Conservation (phyloP, 2,888 invertebrate species). For the Andrena fulva region DNA sequence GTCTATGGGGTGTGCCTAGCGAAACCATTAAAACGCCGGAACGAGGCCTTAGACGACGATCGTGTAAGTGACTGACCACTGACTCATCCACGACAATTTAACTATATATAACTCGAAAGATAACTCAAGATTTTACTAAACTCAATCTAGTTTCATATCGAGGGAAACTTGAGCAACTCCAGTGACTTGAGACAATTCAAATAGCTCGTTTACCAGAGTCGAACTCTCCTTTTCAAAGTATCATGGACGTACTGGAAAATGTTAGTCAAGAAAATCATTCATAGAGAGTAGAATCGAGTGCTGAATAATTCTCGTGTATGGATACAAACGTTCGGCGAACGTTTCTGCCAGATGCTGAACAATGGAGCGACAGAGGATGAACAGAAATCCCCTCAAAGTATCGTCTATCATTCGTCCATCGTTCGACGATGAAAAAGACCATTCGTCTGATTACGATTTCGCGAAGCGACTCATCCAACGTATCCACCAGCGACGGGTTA, state of each 20-base stretch:
- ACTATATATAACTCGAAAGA: too few species aligned
- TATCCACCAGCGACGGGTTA: slow-evolving; percentile 61
- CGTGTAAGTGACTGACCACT: too few species aligned
- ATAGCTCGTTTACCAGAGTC: too few species aligned
- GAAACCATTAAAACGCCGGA: not conserved
- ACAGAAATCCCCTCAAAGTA: slow-evolving; percentile 46
- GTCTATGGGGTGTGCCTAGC: not conserved
- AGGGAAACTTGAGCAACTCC: not conserved
- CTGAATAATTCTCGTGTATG: not conserved
- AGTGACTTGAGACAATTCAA: too few species aligned
- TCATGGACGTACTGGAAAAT: too few species aligned
- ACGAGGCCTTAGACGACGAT: not conserved
- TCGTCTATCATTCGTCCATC: slow-evolving; percentile 45
- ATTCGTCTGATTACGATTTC: slow-evolving; percentile 72
- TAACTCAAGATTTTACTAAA: too few species aligned
- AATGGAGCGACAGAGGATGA: slow-evolving; percentile 41
- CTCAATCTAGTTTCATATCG: too few species aligned
- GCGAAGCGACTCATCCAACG: slow-evolving; percentile 55
- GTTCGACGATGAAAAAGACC: slow-evolving; percentile 66
- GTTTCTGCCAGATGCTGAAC: slow-evolving; percentile 30
- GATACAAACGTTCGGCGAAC: not conserved
- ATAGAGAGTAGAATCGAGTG: not conserved
- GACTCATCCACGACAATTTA: too few species aligned
- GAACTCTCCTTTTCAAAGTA: too few species aligned
- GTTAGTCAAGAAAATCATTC: not conserved